These are phyloP conservation scores for Pipistrellus kuhlii DNA, from an alignment of 2,797 vertebrate genomes.

Conservation along the genomic window DNA sequence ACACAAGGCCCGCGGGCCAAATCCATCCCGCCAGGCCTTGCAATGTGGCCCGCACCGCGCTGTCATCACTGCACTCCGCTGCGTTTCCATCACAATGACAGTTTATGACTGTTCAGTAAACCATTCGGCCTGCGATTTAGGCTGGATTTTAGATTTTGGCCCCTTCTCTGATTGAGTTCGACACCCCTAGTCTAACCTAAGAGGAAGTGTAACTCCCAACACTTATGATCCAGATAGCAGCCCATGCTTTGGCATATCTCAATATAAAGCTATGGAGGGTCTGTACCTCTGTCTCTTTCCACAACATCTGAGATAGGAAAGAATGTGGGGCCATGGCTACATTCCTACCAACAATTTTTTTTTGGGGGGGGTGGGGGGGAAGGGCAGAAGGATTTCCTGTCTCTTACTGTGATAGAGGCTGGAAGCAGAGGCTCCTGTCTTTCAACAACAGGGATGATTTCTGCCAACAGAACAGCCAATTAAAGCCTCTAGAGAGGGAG, in stretches of 20 bases:
- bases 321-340: not conserved
- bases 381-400: not conserved
- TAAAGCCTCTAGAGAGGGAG: not conserved
- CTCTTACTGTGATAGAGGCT: not conserved
- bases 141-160: too few relatives aligned
- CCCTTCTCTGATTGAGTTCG: too few relatives aligned
- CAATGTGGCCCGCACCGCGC: too few relatives aligned
- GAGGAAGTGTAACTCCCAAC: not conserved
- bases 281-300: not conserved
- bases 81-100: too few relatives aligned
- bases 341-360: not conserved
- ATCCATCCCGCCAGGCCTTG: too few relatives aligned
- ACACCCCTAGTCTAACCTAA: too few relatives aligned
- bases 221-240: not conserved
- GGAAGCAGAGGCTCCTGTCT: not conserved
- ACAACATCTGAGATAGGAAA: not conserved
- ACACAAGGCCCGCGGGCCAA: too few relatives aligned
- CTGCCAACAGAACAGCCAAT: constrained; percentile 5
- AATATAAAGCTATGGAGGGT: not conserved
- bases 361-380: too few relatives aligned
- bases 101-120: too few relatives aligned
- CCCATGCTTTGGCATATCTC: not conserved
- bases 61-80: too few relatives aligned
- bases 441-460: constrained; percentile 32
- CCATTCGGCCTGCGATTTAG: too few relatives aligned